Percentiles rank a stretch among this genome's conserved stretches.
phyloP scores from a whole-genome alignment of 2,113 vertebrate genomes.

The Platichthys stellatus region DNA sequence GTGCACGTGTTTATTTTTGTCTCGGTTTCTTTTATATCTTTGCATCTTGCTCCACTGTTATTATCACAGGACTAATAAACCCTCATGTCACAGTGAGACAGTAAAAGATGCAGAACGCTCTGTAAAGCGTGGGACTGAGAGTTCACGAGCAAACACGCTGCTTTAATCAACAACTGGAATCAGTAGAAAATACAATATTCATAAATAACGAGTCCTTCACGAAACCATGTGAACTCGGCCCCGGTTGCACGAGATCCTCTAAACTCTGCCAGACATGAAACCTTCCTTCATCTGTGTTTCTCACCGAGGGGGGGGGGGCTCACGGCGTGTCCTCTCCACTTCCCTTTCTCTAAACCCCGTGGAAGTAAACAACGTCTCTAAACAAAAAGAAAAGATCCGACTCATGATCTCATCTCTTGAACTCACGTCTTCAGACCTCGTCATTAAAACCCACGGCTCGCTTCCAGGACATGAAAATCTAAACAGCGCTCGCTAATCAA shows the following conservation, averaged over 20 bases:
- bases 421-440: slow-evolving; percentile 5
- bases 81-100: background rate
- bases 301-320: background rate
- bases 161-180: slow-evolving; percentile 18
- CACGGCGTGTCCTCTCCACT: too few species aligned
- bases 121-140: background rate
- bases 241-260: background rate
- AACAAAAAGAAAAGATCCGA: background rate
- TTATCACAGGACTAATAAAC: background rate
- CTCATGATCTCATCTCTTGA: slow-evolving; percentile 1
- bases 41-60: background rate
- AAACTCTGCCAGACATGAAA: slow-evolving; percentile 24
- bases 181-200: slow-evolving; percentile 41
- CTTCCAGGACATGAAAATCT: slow-evolving; percentile 10
- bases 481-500: slow-evolving; percentile 31
- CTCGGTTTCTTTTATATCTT: background rate
- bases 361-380: too few species aligned
- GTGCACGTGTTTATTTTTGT: background rate
- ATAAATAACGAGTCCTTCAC: slow-evolving; percentile 2
- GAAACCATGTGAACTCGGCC: slow-evolving; percentile 26
- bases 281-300: slow-evolving; percentile 28
- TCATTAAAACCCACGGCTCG: slow-evolving; percentile 28
- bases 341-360: too few species aligned
- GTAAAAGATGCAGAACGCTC: slow-evolving; percentile 11
- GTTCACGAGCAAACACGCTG: slow-evolving; percentile 17